Percentiles rank a stretch among this genome's conserved stretches.
Conservation (phyloP, 2,888 invertebrate genomes). For the Limnephilus marmoratus region DNA sequence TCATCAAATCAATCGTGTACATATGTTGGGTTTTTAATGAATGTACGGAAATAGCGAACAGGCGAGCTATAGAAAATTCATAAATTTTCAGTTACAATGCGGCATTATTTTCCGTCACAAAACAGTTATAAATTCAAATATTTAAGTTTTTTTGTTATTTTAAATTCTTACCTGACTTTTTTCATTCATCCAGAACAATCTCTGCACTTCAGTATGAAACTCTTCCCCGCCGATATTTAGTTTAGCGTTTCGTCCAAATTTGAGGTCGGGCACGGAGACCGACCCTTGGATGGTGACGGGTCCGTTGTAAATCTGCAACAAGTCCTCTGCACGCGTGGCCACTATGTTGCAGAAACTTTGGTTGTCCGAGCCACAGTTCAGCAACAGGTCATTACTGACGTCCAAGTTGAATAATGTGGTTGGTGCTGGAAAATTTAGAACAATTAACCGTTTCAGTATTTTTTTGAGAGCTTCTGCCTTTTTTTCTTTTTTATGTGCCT, state of each 20-base stretch:
- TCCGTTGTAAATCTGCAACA: slow-evolving; percentile 64
- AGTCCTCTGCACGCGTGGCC: slow-evolving; percentile 57
- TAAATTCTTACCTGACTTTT: slow-evolving; percentile 61
- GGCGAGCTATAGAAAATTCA: no score
- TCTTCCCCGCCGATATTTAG: slow-evolving; percentile 53
- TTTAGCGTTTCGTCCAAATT: slow-evolving; percentile 56
- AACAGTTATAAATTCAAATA: no score
- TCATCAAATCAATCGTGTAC: no score
- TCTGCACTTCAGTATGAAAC: slow-evolving; percentile 60
- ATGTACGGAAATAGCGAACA: no score
- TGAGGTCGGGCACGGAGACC: slow-evolving; percentile 56
- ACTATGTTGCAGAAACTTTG: slow-evolving; percentile 61
- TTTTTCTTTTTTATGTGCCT: no score
- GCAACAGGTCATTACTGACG: slow-evolving; percentile 55
- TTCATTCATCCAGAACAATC: slow-evolving; percentile 61
- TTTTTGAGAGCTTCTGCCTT: not conserved
- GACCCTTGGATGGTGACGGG: slow-evolving; percentile 62
- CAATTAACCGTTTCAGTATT: not conserved
- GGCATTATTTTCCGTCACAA: no score
- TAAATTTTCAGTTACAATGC: no score
- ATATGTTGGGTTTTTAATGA: no score
- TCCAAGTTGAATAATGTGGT: slow-evolving; percentile 60
- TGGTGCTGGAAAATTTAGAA: slow-evolving; percentile 53
- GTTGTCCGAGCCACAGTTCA: slow-evolving; percentile 62
- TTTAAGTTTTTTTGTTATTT: no score